Evolutionary conservation across 2,888 invertebrate species (phyloP), one percentile per base, ranked within the genome.

Genomic region (Andrena fulva): DNA sequence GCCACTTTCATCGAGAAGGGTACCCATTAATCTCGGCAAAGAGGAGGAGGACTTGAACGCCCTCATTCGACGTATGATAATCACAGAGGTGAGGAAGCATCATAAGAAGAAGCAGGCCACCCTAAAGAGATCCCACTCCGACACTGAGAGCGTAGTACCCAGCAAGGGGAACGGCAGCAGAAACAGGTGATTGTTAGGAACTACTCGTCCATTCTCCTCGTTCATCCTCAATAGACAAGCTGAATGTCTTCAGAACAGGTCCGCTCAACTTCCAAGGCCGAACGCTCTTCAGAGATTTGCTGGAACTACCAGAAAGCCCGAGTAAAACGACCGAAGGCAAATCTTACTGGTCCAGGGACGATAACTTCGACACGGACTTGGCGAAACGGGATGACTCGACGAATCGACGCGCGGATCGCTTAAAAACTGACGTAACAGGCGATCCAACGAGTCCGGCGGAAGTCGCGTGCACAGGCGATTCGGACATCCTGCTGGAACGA

Each of bases 1-100:
- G 20, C 12, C 5, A 4, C 20, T 42, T 69, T 54, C n/a, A 16
- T 27, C n/a, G n/a, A 50, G 80, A 70, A 74, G 79, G 8, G 1
- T 7, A 3, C 8, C 35, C 1, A n/a, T 8, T 4, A 29, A 12
- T 16, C 10, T 7, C 27, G 63, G 59, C 2, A 83, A 77, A 12
- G 80, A 84, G 27, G 76, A 83, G 33, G 73, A 76, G 8, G 73
- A 83, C 16, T 20, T 84, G 67, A 80, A 83, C 63, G 59, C 48
- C 6, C 73, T 86, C 27, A 77, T 86, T 56, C 86, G 77, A 33
- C 77, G 79, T 0, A 79, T 86, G 72, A 80, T 87, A 59, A 77
- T 75, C 20, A 24, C 33, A 4, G 87, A 88, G 56, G 52, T 87
- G 31, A 80, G 50, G 60, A 86, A 67, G 31, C 75, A 82, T 60